Percentiles rank a stretch among this genome's conserved stretches.
phyloP scores from a whole-genome alignment of 2,888 invertebrate species.

The Coelogynopora nodosa region DNA sequence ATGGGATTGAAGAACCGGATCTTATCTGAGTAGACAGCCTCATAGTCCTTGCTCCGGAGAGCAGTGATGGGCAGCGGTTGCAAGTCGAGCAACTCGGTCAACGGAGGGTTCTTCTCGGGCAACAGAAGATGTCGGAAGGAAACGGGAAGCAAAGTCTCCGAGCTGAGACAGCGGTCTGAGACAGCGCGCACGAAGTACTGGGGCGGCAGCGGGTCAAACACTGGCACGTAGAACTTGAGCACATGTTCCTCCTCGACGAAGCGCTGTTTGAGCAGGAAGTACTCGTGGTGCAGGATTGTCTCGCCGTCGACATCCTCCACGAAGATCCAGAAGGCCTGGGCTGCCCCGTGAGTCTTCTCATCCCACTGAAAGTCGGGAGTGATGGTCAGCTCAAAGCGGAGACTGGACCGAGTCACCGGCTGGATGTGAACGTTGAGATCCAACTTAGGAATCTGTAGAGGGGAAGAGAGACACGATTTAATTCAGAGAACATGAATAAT shows the following conservation, averaged over 20 bases:
- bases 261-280: slow-evolving; percentile 83
- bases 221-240: slow-evolving; percentile 94
- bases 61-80: slow-evolving; percentile 90
- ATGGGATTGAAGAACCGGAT: slow-evolving; percentile 95
- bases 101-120: slow-evolving; percentile 95
- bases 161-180: slow-evolving; percentile 69
- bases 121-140: slow-evolving; percentile 92
- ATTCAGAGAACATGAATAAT: too few species aligned
- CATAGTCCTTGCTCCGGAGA: slow-evolving; percentile 70
- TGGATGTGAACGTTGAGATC: slow-evolving; percentile 94
- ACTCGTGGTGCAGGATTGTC: slow-evolving; percentile 84
- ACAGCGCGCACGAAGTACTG: slow-evolving; percentile 81
- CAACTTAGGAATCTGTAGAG: slow-evolving; percentile 72
- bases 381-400: slow-evolving; percentile 89
- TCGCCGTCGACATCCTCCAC: slow-evolving; percentile 68
- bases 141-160: slow-evolving; percentile 90
- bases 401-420: slow-evolving; percentile 81
- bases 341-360: slow-evolving; percentile 76
- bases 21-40: slow-evolving; percentile 76
- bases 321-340: slow-evolving; percentile 68
- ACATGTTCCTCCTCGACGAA: slow-evolving; percentile 89
- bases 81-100: slow-evolving; percentile 90
- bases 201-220: slow-evolving; percentile 95
- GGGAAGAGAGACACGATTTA: too few species aligned
- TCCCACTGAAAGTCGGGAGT: slow-evolving; percentile 99